A percentile compares a stretch with the other conserved stretches of the same genome.
phyloP scores from a whole-genome alignment of 2,888 invertebrate species.

The Coenonympha glycerion region DNA sequence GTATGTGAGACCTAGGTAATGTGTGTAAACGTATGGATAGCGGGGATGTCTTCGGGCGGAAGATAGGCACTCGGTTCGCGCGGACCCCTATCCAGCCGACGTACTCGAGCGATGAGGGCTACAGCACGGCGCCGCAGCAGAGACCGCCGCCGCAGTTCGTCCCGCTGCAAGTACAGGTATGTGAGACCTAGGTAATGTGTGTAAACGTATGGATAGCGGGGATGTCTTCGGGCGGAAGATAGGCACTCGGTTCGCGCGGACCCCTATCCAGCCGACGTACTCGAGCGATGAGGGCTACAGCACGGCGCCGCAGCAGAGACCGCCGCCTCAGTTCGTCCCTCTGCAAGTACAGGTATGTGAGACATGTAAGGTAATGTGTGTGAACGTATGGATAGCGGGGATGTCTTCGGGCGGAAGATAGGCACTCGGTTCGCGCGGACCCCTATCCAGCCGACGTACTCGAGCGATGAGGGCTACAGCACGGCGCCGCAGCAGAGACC shows the following conservation, averaged over 20 bases:
- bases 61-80: conserved; percentile 72
- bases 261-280: conserved; percentile 50
- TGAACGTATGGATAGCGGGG: conserved; percentile 89
- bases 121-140: conserved; percentile 55
- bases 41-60: conserved; percentile 86
- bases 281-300: conserved; percentile 72
- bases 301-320: conserved; percentile 47
- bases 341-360: not conserved
- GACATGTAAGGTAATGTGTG: not conserved
- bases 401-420: conserved; percentile 86
- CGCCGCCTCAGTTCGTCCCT: conserved; percentile 18
- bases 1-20: not conserved
- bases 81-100: conserved; percentile 47
- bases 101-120: conserved; percentile 71
- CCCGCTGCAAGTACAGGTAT: not conserved
- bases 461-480: conserved; percentile 71
- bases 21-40: no score
- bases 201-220: no score
- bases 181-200: not conserved
- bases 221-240: not conserved
- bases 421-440: conserved; percentile 56
- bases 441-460: conserved; percentile 53
- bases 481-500: conserved; percentile 46
- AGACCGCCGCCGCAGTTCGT: conserved; percentile 24
- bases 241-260: no score